These are phyloP conservation scores for Drosophila sturtevanti DNA, from an alignment of 1,140 invertebrate genomes.

Conservation along the genomic window DNA sequence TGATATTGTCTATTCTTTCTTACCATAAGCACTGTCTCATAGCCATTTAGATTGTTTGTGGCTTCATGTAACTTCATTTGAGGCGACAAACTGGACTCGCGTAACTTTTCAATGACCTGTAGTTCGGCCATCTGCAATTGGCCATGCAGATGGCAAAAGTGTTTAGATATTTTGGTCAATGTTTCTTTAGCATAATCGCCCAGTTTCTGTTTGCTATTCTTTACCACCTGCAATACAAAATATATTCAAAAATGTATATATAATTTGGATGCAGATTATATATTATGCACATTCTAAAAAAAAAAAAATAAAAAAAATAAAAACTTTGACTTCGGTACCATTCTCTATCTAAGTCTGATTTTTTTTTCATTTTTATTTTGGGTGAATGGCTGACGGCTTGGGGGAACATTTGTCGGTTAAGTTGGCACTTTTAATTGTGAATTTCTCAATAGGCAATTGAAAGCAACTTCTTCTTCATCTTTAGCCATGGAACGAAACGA, in stretches of 20 bases:
- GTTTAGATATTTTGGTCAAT: slow-evolving; percentile 41
- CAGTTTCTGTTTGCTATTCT: slow-evolving; percentile 44
- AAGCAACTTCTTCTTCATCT: slow-evolving; percentile 33
- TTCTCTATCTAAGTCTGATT: slow-evolving; percentile 17
- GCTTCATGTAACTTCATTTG: slow-evolving; percentile 56
- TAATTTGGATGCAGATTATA: slow-evolving; percentile 16
- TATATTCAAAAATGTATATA: slow-evolving; percentile 15
- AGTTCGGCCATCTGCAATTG: slow-evolving; percentile 65
- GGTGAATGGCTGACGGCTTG: slow-evolving; percentile 38
- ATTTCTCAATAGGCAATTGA: slow-evolving; percentile 57
- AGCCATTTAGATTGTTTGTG: slow-evolving; percentile 43
- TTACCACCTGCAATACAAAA: slow-evolving; percentile 56
- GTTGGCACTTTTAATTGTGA: slow-evolving; percentile 61
- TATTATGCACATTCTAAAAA: slow-evolving; percentile 63
- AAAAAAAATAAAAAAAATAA: no score
- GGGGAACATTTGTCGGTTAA: slow-evolving; percentile 27
- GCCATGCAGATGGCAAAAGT: slow-evolving; percentile 65
- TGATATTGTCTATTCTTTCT: slow-evolving; percentile 8
- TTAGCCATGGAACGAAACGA: slow-evolving; percentile 44
- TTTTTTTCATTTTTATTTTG: background rate
- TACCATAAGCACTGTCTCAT: slow-evolving; percentile 54
- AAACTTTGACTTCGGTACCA: slow-evolving; percentile 8
- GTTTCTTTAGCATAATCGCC: slow-evolving; percentile 57
- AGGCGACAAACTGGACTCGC: slow-evolving; percentile 46
- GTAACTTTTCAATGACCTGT: slow-evolving; percentile 53